Evolutionary conservation across 2,797 vertebrate species (phyloP).

Genomic region (Chrysocyon brachyurus): DNA sequence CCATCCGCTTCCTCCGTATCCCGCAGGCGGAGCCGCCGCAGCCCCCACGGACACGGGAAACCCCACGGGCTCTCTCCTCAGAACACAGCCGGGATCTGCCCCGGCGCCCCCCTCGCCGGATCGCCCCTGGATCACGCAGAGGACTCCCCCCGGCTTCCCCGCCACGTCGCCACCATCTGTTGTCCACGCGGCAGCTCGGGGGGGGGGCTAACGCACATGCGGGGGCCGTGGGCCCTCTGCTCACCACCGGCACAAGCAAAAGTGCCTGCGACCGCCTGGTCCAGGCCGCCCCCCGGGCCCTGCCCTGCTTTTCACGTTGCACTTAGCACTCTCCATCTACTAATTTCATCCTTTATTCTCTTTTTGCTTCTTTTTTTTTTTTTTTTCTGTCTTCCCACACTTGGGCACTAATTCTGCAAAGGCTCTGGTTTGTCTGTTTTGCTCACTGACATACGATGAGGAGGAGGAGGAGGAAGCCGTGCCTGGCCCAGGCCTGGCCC

Average conservation of each 20-base stretch:
- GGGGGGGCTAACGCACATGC: fast-evolving
- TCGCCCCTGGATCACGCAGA: fast-evolving
- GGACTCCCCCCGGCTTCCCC: background rate
- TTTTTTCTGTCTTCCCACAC: background rate
- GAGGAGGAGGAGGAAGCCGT: background rate
- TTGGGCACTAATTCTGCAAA: fast-evolving
- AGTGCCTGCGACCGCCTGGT: too few relatives aligned
- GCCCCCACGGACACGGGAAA: background rate
- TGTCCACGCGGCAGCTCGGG: background rate
- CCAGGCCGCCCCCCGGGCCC: fast-evolving
- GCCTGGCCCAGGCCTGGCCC: background rate
- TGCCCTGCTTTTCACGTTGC: fast-evolving
- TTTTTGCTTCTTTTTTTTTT: background rate
- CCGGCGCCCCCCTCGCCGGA: background rate
- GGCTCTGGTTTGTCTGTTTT: fast-evolving
- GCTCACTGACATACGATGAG: background rate
- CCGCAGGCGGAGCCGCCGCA: background rate
- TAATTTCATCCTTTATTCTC: fast-evolving
- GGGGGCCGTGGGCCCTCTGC: background rate
- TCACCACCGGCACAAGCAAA: fast-evolving
- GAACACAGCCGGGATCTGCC: background rate
- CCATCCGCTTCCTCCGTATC: background rate
- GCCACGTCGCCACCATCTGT: fast-evolving
- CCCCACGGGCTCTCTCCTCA: background rate
- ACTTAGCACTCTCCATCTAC: background rate